These are phyloP conservation scores for Heloderma charlesbogerti DNA, from an alignment of 2,113 vertebrate genomes.

Conservation along the genomic window DNA sequence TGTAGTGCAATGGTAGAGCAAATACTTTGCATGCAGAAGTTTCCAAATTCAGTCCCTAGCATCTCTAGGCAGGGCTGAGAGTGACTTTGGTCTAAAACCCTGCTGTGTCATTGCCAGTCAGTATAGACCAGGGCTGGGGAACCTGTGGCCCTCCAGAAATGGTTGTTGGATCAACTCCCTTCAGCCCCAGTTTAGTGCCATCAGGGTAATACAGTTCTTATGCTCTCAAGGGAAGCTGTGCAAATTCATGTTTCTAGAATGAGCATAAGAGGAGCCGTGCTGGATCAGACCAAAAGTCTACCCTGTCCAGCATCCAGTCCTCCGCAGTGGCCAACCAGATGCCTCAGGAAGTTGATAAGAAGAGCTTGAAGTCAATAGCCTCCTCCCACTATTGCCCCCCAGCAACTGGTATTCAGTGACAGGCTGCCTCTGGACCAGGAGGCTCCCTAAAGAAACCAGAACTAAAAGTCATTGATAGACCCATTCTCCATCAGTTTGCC, in stretches of 20 bases:
- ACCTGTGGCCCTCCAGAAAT: no score
- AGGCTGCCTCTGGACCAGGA: background rate
- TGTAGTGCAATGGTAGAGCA: background rate
- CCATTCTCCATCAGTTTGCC: no score
- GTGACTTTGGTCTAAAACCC: background rate
- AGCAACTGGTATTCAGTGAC: background rate
- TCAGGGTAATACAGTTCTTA: background rate
- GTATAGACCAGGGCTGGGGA: background rate
- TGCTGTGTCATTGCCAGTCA: background rate
- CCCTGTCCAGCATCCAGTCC: background rate
- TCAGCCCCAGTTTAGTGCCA: background rate
- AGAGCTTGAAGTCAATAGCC: background rate
- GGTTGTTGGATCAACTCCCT: no score
- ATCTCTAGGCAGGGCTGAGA: background rate
- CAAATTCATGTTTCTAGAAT: background rate
- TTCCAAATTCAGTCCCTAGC: background rate
- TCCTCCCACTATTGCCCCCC: background rate
- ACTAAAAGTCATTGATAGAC: background rate
- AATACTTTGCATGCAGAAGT: background rate
- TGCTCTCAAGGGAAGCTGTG: background rate
- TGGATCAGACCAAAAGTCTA: background rate
- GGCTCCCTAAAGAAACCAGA: background rate
- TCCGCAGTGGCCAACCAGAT: background rate
- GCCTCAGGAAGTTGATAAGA: background rate
- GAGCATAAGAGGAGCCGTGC: background rate